A percentile compares a stretch with the other conserved stretches of the same genome.
These are phyloP conservation scores for Linhomoeus sp. DNA, from an alignment of 2,888 invertebrate genomes.

Conservation along the genomic window DNA sequence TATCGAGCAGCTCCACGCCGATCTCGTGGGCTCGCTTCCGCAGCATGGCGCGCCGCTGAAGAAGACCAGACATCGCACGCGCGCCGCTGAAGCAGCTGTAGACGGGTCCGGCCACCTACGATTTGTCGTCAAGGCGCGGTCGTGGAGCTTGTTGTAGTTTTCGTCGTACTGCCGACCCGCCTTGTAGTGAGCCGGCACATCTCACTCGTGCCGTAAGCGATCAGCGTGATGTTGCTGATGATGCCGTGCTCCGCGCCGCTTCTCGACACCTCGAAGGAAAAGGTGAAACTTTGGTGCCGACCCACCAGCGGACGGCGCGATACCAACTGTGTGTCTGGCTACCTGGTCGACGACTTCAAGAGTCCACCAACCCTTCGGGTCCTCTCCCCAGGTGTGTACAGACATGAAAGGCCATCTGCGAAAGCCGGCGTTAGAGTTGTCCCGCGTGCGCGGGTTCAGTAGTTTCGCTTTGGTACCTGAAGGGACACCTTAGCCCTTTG, in stretches of 20 bases:
- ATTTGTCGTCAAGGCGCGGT: not conserved
- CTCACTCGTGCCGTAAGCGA: conserved; percentile 11
- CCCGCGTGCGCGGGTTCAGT: conserved; percentile 47
- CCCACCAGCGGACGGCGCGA: no score
- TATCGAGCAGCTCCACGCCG: no score
- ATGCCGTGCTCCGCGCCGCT: conserved; percentile 1
- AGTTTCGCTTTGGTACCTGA: conserved; percentile 49
- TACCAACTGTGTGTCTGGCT: no score
- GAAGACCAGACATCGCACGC: no score
- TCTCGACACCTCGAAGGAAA: not conserved
- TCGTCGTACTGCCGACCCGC: conserved; percentile 7
- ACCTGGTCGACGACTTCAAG: conserved; percentile 13
- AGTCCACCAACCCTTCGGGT: conserved; percentile 42
- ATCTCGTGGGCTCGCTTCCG: no score
- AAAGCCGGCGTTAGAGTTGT: conserved; percentile 51
- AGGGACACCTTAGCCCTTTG: no score
- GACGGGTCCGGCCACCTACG: no score
- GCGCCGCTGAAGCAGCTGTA: no score
- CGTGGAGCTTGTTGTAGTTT: conserved; percentile 5
- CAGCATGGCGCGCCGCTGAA: no score
- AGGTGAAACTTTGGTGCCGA: no score
- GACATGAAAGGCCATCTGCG: conserved; percentile 65
- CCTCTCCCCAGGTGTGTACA: conserved; percentile 74
- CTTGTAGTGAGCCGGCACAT: conserved; percentile 8
- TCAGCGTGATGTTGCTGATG: conserved; percentile 9